Base-by-base conservation (phyloP, 2,113 vertebrate species). In the Chamaea fasciata region DNA sequence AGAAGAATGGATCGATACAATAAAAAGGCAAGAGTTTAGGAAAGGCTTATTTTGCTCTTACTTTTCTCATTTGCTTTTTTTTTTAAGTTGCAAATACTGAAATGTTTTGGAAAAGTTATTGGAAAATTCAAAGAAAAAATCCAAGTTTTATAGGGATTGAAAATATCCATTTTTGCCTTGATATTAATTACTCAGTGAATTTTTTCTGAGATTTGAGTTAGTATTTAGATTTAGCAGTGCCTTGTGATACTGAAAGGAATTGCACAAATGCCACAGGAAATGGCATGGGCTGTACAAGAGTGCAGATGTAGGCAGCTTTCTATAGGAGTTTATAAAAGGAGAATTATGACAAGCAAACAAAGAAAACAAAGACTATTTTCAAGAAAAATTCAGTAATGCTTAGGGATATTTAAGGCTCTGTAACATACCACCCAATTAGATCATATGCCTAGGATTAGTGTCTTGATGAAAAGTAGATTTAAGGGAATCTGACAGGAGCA, bases 391-490 rank as follows among this genome's bases (percentile, higher is more conserved):
- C 27, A 37, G 15, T 65, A 68, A 87, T 71, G 15, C 17, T 94
- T 67, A 35, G 11, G 33, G 8, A 75, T 74, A 78, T 53, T 82
- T 87, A 63, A 49, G 28, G 31, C 86, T 8, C 56, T 87, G n/a
- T n/a, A 90, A 73, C 24, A 49, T 71, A 56, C 44, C 52, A 79
- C 62, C 49, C 90, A 94, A 79, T 91, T 87, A 94, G 90, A 87
- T 79, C 70, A 79, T 53, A 76, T 53, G 74, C 37, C 62, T 94
- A 46, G 75, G 62, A 93, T 85, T 73, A 69, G 35, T 68, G 65
- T 69, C 49, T 73, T 90, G 87, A 90, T 79, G 90, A 87, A 92
- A 92, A 89, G 62, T 68, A 53, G 52, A 76, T 91, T 96, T 94
- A 91, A 93, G 49, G 42, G 31, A 91, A 85, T 79, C 53, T 85